phyloP scores from a whole-genome alignment of 1,140 invertebrate species.

The Pinna nobilis region DNA sequence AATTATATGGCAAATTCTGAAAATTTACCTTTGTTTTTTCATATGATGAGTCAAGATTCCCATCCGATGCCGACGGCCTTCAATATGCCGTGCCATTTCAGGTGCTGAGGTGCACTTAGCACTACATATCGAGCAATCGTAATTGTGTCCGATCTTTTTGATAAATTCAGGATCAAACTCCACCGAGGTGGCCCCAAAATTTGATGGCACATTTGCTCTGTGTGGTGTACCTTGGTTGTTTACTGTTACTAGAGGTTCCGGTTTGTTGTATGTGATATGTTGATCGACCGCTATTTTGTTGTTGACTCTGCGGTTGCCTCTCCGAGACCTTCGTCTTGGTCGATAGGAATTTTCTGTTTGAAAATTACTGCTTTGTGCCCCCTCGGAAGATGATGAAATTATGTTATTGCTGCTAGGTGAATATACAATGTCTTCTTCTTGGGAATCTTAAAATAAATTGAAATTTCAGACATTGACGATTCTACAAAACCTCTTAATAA shows the following conservation, averaged over 20 bases:
- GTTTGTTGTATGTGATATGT: conserved; percentile 20
- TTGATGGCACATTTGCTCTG: not conserved
- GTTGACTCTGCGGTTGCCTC: conserved; percentile 2
- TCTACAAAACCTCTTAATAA: too few relatives aligned
- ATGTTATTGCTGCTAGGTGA: too few relatives aligned
- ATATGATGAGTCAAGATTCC: conserved; percentile 37
- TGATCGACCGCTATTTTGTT: conserved; percentile 38
- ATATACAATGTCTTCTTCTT: too few relatives aligned
- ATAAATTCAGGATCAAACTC: conserved; percentile 6
- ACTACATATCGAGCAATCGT: conserved; percentile 31
- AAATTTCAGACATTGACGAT: too few relatives aligned
- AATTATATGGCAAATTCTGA: too few relatives aligned
- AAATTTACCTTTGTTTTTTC: conserved; percentile 36
- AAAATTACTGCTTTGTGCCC: too few relatives aligned
- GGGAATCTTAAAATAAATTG: too few relatives aligned
- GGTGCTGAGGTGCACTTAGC: conserved; percentile 42
- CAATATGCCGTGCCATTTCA: conserved; percentile 39
- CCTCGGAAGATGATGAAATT: too few relatives aligned
- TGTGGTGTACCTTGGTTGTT: not conserved
- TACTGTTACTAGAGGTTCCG: not conserved
- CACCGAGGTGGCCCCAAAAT: not conserved
- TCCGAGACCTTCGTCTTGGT: not conserved
- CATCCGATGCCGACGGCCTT: conserved; percentile 44
- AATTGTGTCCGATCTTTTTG: conserved; percentile 9
- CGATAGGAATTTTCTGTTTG: not conserved